These are phyloP conservation scores for Ceratosolen fusciceps DNA, from an alignment of 1,140 invertebrate species.

Conservation along the genomic window DNA sequence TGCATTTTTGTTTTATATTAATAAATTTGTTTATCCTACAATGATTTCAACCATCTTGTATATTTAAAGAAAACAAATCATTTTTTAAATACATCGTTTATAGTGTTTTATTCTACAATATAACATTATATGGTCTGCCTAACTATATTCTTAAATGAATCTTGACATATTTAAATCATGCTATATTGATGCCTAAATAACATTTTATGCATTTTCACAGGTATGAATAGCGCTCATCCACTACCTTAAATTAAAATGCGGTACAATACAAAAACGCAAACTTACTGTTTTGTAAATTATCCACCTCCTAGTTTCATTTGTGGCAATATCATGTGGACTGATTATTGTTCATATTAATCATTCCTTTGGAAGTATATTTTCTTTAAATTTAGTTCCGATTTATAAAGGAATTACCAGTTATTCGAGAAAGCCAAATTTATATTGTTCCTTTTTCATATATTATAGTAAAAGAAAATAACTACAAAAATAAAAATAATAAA, in stretches of 20 bases:
- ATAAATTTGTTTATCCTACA: constrained; percentile 20
- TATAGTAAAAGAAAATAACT: too few relatives aligned
- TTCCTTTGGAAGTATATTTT: constrained; percentile 32
- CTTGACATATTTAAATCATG: background rate
- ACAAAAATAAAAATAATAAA: too few relatives aligned
- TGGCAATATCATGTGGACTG: background rate
- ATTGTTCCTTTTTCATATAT: constrained; percentile 6
- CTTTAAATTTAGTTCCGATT: constrained; percentile 16
- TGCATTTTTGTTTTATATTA: background rate
- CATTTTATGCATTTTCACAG: background rate
- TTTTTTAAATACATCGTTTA: constrained; percentile 1
- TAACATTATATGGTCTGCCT: constrained; percentile 13
- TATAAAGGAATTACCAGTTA: constrained; percentile 10
- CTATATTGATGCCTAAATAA: background rate
- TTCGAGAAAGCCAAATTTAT: constrained; percentile 30
- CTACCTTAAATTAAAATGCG: background rate
- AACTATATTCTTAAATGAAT: constrained; percentile 20
- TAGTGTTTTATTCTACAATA: background rate
- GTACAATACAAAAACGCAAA: background rate
- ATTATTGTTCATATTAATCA: background rate
- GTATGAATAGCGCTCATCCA: background rate
- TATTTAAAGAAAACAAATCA: constrained; percentile 23
- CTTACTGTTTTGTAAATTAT: background rate
- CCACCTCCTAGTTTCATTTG: background rate
- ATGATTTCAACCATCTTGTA: constrained; percentile 13